Evolutionary conservation across 1,140 invertebrate genomes (phyloP), one percentile per base, ranked within the genome.

Genomic region (Hylaeus anthracinus): DNA sequence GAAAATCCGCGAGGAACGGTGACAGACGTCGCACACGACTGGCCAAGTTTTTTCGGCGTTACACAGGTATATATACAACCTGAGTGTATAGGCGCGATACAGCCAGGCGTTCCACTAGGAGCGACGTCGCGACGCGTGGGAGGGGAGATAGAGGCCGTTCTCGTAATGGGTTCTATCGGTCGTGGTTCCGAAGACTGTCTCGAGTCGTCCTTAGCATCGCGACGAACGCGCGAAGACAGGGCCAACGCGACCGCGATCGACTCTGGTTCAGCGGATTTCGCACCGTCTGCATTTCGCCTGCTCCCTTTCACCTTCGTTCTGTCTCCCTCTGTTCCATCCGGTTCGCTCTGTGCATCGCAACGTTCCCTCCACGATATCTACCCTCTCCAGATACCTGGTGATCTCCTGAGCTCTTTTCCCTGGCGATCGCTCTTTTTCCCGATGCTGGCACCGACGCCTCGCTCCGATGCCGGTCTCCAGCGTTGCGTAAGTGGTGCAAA

Each of bases 51-150:
- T 85, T 81, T 79, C 58, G 53, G 51, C 73, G 66, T 72, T 58
- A 72, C 73, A 8, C 81, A 78, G 77, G 67, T 85, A 80, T 87
- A 88, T 88, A 86, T 88, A 88, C 26, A 26, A 26, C 83, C 39
- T 67, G 73, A 75, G 84, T 64, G 70, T 64, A 65, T 51, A 64
- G 56, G 76, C 83, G 77, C 81, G 84, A 86, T 82, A 76, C 72
- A 67, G 72, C 39, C 43, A 12, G 37, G 69, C 51, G 78, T 61
- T 37, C 43, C 79, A 39, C 79, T 80, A 64, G 26, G 14, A 70
- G 37, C 37, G 65, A 63, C 56, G 65, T 63, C 64, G 64, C 56
- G 43, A 56, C 14, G 55, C 3, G 71, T 53, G 80, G 51, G 79
- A 85, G 79, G 75, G 80, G 73, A 76, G 45, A 74, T 53, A 60